phyloP scores from a whole-genome alignment of 2,113 vertebrate species.

The Tetrao urogallus region DNA sequence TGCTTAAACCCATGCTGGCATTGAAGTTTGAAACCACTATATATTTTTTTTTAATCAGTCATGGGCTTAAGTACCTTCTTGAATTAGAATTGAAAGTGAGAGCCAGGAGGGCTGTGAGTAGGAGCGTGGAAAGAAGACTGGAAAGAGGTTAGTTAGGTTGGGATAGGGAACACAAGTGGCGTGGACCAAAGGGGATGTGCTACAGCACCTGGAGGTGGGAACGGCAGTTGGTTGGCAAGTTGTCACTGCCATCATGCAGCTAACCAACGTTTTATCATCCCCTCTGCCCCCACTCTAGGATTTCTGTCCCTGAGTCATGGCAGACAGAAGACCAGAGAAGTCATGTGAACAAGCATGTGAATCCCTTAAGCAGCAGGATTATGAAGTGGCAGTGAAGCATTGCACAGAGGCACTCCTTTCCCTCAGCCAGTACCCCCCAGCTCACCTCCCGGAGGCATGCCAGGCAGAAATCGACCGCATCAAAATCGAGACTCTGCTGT shows the following conservation, averaged over 20 bases:
- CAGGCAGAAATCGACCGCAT: slow-evolving; percentile 82
- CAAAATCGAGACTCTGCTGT: slow-evolving; percentile 92
- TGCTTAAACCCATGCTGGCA: background rate
- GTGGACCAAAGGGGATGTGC: background rate
- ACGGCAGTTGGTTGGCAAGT: slow-evolving; percentile 60
- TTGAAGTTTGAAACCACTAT: background rate
- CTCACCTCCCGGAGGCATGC: slow-evolving; percentile 78
- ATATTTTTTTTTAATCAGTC: background rate
- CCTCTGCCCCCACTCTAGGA: slow-evolving; percentile 77
- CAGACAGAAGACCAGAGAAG: slow-evolving; percentile 99
- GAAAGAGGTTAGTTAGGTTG: background rate
- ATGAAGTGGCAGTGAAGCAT: slow-evolving; percentile 92
- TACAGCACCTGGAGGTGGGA: background rate
- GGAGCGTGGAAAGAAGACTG: background rate
- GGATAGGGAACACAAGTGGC: background rate
- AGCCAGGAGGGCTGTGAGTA: background rate
- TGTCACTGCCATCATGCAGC: slow-evolving; percentile 45
- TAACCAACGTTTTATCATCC: slow-evolving; percentile 58
- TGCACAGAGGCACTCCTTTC: slow-evolving; percentile 94
- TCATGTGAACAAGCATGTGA: slow-evolving; percentile 99
- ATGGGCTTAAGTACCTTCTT: background rate
- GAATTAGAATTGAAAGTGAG: background rate
- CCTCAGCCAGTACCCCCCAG: slow-evolving; percentile 85
- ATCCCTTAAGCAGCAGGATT: slow-evolving; percentile 94
- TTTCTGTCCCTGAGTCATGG: slow-evolving; percentile 99